Conservation (phyloP, 2,797 vertebrate species). For the Sebastes trivittatus region DNA sequence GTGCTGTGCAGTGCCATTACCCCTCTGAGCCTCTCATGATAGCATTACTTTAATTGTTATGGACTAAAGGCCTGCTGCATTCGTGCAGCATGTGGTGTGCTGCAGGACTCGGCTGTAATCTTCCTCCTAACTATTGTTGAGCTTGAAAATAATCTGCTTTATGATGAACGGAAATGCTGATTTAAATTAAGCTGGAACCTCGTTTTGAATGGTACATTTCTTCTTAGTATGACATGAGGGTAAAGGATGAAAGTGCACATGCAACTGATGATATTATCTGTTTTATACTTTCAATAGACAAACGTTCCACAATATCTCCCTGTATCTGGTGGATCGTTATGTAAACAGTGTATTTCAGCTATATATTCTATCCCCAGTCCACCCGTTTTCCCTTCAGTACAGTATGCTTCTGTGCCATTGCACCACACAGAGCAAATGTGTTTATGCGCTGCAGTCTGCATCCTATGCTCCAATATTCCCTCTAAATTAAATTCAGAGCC, state of each 20-base stretch:
- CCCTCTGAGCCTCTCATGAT: slow-evolving; percentile 69
- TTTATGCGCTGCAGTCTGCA: slow-evolving; percentile 22
- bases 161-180: slow-evolving; percentile 33
- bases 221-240: neutral
- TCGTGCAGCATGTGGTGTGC: slow-evolving; percentile 54
- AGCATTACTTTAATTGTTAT: slow-evolving; percentile 82
- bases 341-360: neutral
- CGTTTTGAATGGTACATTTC: neutral
- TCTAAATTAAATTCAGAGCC: slow-evolving; percentile 43
- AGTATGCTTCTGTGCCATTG: slow-evolving; percentile 12
- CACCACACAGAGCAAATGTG: slow-evolving; percentile 29
- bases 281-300: neutral
- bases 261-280: neutral
- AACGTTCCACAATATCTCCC: neutral
- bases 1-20: slow-evolving; percentile 71
- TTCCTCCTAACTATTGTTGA: slow-evolving; percentile 67
- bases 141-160: slow-evolving; percentile 67
- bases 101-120: slow-evolving; percentile 66
- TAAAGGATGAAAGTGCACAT: slow-evolving; percentile 5
- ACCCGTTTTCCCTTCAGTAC: slow-evolving; percentile 4
- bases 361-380: neutral
- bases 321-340: neutral
- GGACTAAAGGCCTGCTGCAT: slow-evolving; percentile 58
- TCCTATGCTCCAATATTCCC: slow-evolving; percentile 36
- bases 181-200: slow-evolving; percentile 45